A percentile compares a stretch with the other conserved stretches of the same genome.
phyloP scores from a whole-genome alignment of 2,888 invertebrate genomes.

The Sarcophaga subvicina region DNA sequence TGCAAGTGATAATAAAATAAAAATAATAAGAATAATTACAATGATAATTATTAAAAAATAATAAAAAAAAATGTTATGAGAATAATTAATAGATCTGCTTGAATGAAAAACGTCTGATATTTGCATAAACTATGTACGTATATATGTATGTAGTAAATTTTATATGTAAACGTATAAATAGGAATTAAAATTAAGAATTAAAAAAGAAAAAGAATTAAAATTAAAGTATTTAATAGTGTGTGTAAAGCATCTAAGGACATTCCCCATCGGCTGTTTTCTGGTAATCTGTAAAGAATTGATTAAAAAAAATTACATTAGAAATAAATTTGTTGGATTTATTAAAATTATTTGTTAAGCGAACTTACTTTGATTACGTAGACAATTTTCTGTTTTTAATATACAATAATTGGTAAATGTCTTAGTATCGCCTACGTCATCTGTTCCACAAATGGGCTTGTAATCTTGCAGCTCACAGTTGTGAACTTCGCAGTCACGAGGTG shows the following conservation, averaged over 20 bases:
- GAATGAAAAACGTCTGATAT: slow-evolving; percentile 55
- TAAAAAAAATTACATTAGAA: too few relatives aligned
- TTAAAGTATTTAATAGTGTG: slow-evolving; percentile 36
- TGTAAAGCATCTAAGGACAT: slow-evolving; percentile 79
- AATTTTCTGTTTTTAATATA: slow-evolving; percentile 81
- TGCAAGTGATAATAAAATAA: slow-evolving; percentile 25
- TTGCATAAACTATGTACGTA: slow-evolving; percentile 49
- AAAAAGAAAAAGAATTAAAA: slow-evolving; percentile 46
- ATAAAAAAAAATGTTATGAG: background rate
- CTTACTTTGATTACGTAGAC: slow-evolving; percentile 78
- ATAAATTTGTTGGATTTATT: too few relatives aligned
- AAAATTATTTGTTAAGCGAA: background rate
- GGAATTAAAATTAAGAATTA: slow-evolving; percentile 61
- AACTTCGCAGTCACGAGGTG: slow-evolving; percentile 79
- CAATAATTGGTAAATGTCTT: slow-evolving; percentile 80
- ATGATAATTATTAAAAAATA: too few relatives aligned
- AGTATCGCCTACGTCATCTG: slow-evolving; percentile 80
- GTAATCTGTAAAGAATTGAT: slow-evolving; percentile 74
- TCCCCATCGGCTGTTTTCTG: slow-evolving; percentile 81
- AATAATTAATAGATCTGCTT: slow-evolving; percentile 21
- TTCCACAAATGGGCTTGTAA: slow-evolving; percentile 77
- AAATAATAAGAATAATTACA: slow-evolving; percentile 7
- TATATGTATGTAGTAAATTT: slow-evolving; percentile 41
- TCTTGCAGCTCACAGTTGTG: slow-evolving; percentile 78
- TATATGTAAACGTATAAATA: slow-evolving; percentile 52